Base-by-base conservation (phyloP, 2,888 invertebrate genomes). In the Ornithoptera alexandrae region DNA sequence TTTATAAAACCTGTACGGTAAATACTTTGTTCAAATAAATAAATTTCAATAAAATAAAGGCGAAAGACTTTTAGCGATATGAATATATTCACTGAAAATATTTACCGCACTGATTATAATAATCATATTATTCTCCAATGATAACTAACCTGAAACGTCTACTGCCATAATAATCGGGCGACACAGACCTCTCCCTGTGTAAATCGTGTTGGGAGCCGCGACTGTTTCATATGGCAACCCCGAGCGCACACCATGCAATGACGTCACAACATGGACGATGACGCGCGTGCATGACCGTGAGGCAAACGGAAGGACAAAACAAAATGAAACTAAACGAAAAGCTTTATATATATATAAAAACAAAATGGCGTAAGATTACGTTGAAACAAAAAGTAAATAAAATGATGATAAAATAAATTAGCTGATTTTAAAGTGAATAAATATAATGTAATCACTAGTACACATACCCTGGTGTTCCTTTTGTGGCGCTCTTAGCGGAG, bases 161-260 rank as follows among this genome's bases (percentile, higher is more conserved):
- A 85, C 94, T 92, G 84, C 95, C 94, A 79, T 94, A 94, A 83
- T 93, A 94, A 87, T 96, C 96, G 74, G 96, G 96, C 79, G 96
- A 96, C 77, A 94, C 93, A 79, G 96, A 96, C 79, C 94, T 91
- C 76, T 93, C 93, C 78, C 95, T 93, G 83, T 91, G 85, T 78
- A 96, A 93, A 87, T 96, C 96, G 93, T 95, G 95, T 91, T 95
- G 95, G 75, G 95, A 95, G 80, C 96, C 95, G 84, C 95, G 95
- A 82, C 96, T 96, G 71, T 81, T 72, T 73, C 69, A 74, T 69
- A 76, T 79, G 77, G 78, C 79, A 80, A 80, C 78, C 59, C 81
- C 73, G 79, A 81, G 74, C 80, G 68, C 77, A 86, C 83, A 86
- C 84, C 89, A 89, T 91, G 90, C 91, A 87, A 85, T 86, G 86